A percentile compares a stretch with the other conserved stretches of the same genome.
Conservation (phyloP, 2,888 invertebrate genomes). For the Melieria omissa region DNA sequence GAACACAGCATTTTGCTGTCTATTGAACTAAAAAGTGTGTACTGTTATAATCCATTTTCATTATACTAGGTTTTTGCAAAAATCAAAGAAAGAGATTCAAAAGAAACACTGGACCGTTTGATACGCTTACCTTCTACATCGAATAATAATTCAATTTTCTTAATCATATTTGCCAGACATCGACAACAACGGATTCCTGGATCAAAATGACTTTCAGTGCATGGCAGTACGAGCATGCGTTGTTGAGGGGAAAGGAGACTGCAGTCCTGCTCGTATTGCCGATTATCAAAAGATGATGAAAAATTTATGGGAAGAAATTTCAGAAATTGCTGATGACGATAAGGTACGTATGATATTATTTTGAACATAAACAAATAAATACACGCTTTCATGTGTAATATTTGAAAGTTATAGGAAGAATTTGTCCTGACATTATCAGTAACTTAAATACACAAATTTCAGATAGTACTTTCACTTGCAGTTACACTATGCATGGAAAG, state of each 20-base stretch:
- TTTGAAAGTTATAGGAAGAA: no score
- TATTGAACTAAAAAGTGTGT: no score
- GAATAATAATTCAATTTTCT: neutral
- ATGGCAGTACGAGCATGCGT: slow-evolving; percentile 83
- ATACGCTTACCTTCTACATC: no score
- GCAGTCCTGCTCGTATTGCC: slow-evolving; percentile 76
- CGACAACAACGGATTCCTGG: slow-evolving; percentile 85
- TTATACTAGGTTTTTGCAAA: no score
- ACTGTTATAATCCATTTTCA: no score
- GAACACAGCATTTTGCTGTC: no score
- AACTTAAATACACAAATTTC: no score
- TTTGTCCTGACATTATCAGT: no score
- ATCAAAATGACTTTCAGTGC: slow-evolving; percentile 85
- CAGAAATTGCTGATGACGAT: slow-evolving; percentile 86
- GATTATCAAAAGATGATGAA: slow-evolving; percentile 86
- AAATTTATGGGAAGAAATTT: slow-evolving; percentile 87
- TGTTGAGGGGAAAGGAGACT: slow-evolving; percentile 85
- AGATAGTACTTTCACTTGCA: no score
- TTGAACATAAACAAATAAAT: no score
- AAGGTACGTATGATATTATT: slow-evolving; percentile 69
- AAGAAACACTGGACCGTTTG: neutral
- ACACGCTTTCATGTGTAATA: no score
- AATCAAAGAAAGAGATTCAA: neutral
- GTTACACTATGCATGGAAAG: no score
- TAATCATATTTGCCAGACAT: slow-evolving; percentile 72